Evolutionary conservation across 2,797 vertebrate species (phyloP).

Genomic region (Sciurus vulgaris): DNA sequence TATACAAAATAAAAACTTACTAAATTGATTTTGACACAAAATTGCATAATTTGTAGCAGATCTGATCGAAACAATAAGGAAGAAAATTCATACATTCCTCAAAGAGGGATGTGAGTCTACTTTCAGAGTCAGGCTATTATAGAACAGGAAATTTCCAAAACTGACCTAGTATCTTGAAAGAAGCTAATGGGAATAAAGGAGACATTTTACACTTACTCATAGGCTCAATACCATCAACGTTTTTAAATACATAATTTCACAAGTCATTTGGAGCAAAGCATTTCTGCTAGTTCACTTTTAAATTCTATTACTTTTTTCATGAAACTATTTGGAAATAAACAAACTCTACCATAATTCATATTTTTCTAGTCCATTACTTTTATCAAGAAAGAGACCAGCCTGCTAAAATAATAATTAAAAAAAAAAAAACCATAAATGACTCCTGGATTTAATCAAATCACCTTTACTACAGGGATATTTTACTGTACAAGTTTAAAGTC

Average conservation of each 20-base stretch:
- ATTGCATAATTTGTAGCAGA: not conserved
- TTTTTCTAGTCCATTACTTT: slow-evolving; percentile 22
- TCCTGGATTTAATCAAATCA: not conserved
- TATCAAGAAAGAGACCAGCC: slow-evolving; percentile 29
- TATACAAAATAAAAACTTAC: slow-evolving; percentile 21
- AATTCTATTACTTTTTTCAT: not conserved
- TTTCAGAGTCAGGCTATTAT: not conserved
- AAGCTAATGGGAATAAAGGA: not conserved
- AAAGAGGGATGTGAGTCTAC: not conserved
- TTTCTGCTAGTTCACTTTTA: not conserved
- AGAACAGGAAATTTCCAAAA: slow-evolving; percentile 9
- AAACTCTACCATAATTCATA: not conserved
- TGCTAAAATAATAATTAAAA: not conserved
- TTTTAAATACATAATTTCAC: not conserved
- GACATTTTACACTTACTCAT: not conserved
- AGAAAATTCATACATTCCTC: not conserved
- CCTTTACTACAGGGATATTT: not conserved
- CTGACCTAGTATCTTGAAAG: not conserved
- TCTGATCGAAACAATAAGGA: slow-evolving; percentile 15
- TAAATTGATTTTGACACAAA: slow-evolving; percentile 30
- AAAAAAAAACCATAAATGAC: not conserved
- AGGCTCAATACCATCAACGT: not conserved
- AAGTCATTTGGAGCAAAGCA: not conserved
- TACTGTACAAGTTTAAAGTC: not conserved
- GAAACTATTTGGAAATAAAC: not conserved